A percentile compares a stretch with the other conserved stretches of the same genome.
These are phyloP conservation scores for Caenorhabditis sp. DNA, from an alignment of 2,888 invertebrate genomes.

Conservation along the genomic window DNA sequence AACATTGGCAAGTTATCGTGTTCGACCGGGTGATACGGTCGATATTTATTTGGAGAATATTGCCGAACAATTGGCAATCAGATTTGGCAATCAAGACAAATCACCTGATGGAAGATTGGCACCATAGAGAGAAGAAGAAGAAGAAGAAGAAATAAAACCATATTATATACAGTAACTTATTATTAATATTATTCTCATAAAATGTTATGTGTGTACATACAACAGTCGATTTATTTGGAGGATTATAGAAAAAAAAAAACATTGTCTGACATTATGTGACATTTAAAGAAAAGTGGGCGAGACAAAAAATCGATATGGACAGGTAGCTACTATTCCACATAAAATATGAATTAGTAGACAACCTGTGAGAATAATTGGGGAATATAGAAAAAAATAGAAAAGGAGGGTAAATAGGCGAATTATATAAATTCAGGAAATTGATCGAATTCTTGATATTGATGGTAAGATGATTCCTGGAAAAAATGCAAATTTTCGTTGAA, in stretches of 20 bases:
- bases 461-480: slow-evolving; percentile 4
- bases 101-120: slow-evolving; percentile 37
- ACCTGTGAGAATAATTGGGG: too few species aligned
- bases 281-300: too few species aligned
- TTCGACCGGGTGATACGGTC: slow-evolving; percentile 36
- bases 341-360: too few species aligned
- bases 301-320: too few species aligned
- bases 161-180: neutral
- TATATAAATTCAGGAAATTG: slow-evolving; percentile 3
- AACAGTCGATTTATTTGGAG: neutral
- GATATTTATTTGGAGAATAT: slow-evolving; percentile 38
- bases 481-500: neutral
- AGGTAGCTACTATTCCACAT: too few species aligned
- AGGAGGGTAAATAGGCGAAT: neutral
- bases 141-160: neutral
- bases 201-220: neutral
- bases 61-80: slow-evolving; percentile 35
- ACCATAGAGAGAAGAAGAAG: neutral
- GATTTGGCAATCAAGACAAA: slow-evolving; percentile 36
- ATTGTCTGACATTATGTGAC: too few species aligned
- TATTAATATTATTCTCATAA: neutral
- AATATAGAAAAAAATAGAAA: neutral
- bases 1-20: slow-evolving; percentile 37
- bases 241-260: too few species aligned
- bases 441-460: neutral